Evolutionary conservation across 2,113 vertebrate species (phyloP).

Genomic region (Tricholaema leucomelas): DNA sequence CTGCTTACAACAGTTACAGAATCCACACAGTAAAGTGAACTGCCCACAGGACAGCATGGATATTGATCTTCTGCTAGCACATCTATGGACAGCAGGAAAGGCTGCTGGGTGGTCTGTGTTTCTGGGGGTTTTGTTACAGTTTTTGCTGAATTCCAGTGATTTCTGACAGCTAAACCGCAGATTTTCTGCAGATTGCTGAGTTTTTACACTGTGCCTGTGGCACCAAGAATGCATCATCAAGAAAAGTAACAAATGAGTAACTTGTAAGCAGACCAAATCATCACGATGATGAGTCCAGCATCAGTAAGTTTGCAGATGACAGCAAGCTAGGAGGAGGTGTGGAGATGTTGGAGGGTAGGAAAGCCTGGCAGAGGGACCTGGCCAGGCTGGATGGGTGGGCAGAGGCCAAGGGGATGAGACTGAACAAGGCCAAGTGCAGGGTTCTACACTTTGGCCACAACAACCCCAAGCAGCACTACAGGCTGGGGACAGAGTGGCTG

Average conservation of each 20-base stretch:
- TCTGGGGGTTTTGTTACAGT: too few relatives aligned
- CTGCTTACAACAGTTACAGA: not conserved
- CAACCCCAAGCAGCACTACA: too few relatives aligned
- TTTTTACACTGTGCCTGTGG: not conserved
- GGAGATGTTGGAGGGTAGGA: too few relatives aligned
- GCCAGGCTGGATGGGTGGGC: too few relatives aligned
- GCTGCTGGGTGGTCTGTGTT: not conserved
- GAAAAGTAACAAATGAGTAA: not conserved
- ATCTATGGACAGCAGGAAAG: not conserved
- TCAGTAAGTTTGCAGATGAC: too few relatives aligned
- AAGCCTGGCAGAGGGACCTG: too few relatives aligned
- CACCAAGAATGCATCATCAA: not conserved
- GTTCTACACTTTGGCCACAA: too few relatives aligned
- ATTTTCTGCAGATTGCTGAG: not conserved
- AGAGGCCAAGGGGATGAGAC: too few relatives aligned
- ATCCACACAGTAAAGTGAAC: not conserved
- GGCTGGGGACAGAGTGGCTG: too few relatives aligned
- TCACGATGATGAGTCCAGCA: too few relatives aligned
- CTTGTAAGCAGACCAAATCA: not conserved
- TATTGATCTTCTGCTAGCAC: not conserved
- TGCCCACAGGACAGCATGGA: rapidly evolving
- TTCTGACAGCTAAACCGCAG: not conserved
- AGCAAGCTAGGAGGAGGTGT: too few relatives aligned
- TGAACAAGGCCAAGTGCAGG: too few relatives aligned
- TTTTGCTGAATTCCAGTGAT: not conserved